These are phyloP conservation scores for Andrena marginata DNA, from an alignment of 2,888 invertebrate genomes.

Conservation along the genomic window DNA sequence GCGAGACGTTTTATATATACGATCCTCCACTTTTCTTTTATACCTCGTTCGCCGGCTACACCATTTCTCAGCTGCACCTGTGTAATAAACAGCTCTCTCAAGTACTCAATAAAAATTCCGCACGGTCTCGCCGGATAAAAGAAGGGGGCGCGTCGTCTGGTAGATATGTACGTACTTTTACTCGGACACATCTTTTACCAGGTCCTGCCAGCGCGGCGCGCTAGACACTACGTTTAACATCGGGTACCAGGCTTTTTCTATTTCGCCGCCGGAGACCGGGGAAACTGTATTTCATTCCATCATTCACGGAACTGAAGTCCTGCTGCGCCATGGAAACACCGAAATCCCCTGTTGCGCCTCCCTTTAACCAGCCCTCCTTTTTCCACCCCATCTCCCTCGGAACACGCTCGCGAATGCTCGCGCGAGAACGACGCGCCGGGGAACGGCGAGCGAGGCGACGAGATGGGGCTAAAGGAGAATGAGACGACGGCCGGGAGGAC, in stretches of 20 bases:
- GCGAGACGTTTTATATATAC: constrained; percentile 59
- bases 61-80: constrained; percentile 67
- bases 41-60: constrained; percentile 50
- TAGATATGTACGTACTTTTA: constrained; percentile 33
- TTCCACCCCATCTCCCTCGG: not conserved
- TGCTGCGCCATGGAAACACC: not conserved
- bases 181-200: not conserved
- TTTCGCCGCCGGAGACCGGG: not conserved
- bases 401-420: constrained; percentile 17
- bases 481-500: not conserved
- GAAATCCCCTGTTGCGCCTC: not conserved
- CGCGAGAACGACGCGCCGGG: constrained; percentile 24
- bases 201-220: not conserved
- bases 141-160: constrained; percentile 29
- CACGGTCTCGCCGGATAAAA: constrained; percentile 29
- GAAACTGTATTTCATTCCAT: not conserved
- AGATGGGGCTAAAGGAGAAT: constrained; percentile 38
- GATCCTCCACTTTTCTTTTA: constrained; percentile 67
- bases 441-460: not conserved
- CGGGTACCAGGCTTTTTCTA: not conserved
- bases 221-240: constrained; percentile 13
- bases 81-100: constrained; percentile 70
- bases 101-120: constrained; percentile 69
- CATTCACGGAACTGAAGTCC: not conserved
- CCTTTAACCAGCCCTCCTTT: not conserved